These are phyloP conservation scores for Macrochelys suwanniensis DNA, from an alignment of 2,797 vertebrate genomes.

Conservation along the genomic window DNA sequence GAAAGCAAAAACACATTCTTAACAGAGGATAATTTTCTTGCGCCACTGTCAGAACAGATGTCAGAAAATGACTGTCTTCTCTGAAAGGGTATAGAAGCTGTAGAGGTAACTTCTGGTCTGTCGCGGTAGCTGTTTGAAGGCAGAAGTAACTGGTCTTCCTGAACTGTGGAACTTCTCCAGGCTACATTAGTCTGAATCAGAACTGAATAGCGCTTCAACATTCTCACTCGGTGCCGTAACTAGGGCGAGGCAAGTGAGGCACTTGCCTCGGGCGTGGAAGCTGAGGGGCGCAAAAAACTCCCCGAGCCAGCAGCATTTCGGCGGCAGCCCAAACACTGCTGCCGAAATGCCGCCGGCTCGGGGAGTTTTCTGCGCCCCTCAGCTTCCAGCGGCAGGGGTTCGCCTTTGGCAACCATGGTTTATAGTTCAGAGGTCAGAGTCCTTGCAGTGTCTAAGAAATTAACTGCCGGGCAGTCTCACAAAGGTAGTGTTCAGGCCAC, in stretches of 20 bases:
- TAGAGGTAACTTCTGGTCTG: not conserved
- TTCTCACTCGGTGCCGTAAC: not conserved
- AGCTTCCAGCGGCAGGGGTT: too few species aligned
- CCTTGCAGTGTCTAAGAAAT: not conserved
- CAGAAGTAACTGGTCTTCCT: not conserved
- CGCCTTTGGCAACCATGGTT: not conserved
- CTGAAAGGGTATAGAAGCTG: too few species aligned
- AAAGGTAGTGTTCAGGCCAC: not conserved
- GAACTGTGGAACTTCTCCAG: not conserved
- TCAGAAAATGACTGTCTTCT: not conserved
- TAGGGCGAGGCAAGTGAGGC: too few species aligned
- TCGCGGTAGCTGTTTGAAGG: not conserved
- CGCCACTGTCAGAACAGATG: not conserved
- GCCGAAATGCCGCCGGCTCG: too few species aligned
- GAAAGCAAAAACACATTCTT: not conserved
- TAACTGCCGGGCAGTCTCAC: not conserved
- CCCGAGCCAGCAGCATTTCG: too few species aligned
- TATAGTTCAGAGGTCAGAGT: not conserved
- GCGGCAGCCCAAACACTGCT: too few species aligned
- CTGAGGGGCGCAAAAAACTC: too few species aligned
- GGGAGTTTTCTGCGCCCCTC: too few species aligned
- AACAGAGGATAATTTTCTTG: not conserved
- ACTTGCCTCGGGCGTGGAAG: too few species aligned
- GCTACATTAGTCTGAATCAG: not conserved
- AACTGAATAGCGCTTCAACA: not conserved